phyloP scores from a whole-genome alignment of 2,888 invertebrate species.

The Liodrosophila aerea region DNA sequence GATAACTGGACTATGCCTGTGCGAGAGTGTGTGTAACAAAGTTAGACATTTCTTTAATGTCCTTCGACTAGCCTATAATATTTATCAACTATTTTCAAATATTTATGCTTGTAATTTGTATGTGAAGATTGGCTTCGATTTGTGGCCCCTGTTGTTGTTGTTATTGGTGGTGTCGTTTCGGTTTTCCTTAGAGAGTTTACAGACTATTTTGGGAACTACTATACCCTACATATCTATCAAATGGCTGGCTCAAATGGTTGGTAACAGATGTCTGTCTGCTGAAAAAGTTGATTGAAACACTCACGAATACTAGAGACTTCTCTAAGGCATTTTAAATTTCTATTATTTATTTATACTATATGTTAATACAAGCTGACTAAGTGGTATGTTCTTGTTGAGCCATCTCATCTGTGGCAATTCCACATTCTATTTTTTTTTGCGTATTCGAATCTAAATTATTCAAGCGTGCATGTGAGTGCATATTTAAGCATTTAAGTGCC shows the following conservation, averaged over 20 bases:
- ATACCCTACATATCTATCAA: too few relatives aligned
- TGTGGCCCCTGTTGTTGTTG: constrained; percentile 16
- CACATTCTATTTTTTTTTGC: constrained; percentile 1
- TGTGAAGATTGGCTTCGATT: constrained; percentile 57
- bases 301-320: too few relatives aligned
- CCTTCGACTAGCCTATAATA: constrained; percentile 11
- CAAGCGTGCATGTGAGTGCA: constrained; percentile 58
- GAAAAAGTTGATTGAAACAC: too few relatives aligned
- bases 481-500: constrained; percentile 42
- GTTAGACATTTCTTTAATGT: constrained; percentile 1
- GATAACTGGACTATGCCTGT: not conserved
- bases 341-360: too few relatives aligned
- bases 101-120: constrained; percentile 60
- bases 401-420: not conserved
- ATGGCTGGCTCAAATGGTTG: too few relatives aligned
- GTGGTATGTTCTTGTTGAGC: too few relatives aligned
- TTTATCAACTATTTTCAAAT: constrained; percentile 43
- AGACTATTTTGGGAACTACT: constrained; percentile 8
- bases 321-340: too few relatives aligned
- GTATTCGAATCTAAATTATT: constrained; percentile 57
- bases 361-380: too few relatives aligned
- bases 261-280: too few relatives aligned
- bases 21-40: too few relatives aligned
- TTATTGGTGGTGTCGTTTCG: constrained; percentile 4
- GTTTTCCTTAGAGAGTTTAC: constrained; percentile 37